Conservation (phyloP, 2,113 vertebrate species). For the Crocuta crocuta region DNA sequence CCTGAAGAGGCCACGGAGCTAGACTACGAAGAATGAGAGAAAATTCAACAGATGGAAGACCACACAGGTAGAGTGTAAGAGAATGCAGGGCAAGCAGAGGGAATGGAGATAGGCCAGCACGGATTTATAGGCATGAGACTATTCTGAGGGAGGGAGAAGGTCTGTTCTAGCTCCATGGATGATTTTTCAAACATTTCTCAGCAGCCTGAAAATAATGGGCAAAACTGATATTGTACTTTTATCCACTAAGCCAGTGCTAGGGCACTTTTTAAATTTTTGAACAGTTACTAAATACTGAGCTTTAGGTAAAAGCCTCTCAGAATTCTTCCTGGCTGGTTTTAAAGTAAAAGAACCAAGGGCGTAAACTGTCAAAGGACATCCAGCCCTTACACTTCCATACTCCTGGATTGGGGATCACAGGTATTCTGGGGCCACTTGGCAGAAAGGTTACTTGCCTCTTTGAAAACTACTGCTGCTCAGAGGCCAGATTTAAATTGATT, state of each 20-base stretch:
- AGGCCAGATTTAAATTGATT: conserved; percentile 48
- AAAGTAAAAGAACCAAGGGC: neutral
- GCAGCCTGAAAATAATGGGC: neutral
- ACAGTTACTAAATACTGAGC: conserved; percentile 32
- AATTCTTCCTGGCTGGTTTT: neutral
- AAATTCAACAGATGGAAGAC: neutral
- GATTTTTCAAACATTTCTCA: neutral
- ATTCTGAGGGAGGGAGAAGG: neutral
- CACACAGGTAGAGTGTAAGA: neutral
- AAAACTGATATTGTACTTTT: conserved; percentile 6
- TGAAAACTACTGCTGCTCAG: conserved; percentile 24
- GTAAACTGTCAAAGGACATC: neutral
- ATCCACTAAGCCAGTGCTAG: neutral
- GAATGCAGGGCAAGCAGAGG: neutral
- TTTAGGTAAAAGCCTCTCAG: conserved; percentile 24
- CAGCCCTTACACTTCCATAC: neutral
- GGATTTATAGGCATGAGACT: neutral
- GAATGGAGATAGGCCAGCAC: neutral
- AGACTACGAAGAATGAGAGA: neutral
- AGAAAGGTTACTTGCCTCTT: neutral
- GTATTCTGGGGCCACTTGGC: neutral
- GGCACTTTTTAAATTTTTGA: neutral
- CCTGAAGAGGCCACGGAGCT: neutral
- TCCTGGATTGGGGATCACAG: neutral
- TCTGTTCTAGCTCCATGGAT: neutral